Base-by-base conservation (phyloP, 2,888 invertebrate genomes). In the Cacoxenus indagator region DNA sequence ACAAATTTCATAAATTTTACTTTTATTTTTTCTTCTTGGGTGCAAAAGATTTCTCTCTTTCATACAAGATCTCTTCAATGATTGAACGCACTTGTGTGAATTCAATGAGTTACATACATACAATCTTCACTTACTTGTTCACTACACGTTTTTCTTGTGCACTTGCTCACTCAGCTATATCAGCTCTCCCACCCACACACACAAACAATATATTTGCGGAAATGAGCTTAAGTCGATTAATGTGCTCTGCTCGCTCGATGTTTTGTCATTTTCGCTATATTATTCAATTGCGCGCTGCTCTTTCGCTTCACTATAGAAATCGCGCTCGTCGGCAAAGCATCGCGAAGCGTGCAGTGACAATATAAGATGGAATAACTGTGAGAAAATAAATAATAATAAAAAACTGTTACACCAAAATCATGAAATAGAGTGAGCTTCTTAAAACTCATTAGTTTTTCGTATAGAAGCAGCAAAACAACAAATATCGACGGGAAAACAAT, bases 291-390 rank as follows among this genome's bases (percentile, higher is more conserved):
- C 62, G 66, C 70, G 69, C 46, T 24, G 57, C 65, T 51, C 59
- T 45, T 62, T 65, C 45, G 67, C 65, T 77, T 87, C 84, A 87
- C 83, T 87, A 75, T 79, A 76, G 76, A 73, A 76, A 78, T 78
- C 78, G 81, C 84, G 78, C 78, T 86, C 82, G 85, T 76, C 84
- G 80, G 76, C 77, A 76, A 71, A 82, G 80, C 81, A 76, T 71
- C n/a, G n/a, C 71, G 68, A 48, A 57, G 70, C 43, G 61, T 59
- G 11, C 14, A 37, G 37, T 74, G 59, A 72, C 65, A 73, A 69
- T 65, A 67, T 64, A 69, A 46, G n/a, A 67, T 4, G 5, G 2
- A 37, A 37, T 66, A 69, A 55, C 54, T 65, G 64, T 70, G 54
- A 59, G 37, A 73, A 46, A 19, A 66, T 67, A 54, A 69, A 59